A percentile compares a stretch with the other conserved stretches of the same genome.
These are phyloP conservation scores for Phania funesta DNA, from an alignment of 2,888 invertebrate genomes.

Conservation along the genomic window DNA sequence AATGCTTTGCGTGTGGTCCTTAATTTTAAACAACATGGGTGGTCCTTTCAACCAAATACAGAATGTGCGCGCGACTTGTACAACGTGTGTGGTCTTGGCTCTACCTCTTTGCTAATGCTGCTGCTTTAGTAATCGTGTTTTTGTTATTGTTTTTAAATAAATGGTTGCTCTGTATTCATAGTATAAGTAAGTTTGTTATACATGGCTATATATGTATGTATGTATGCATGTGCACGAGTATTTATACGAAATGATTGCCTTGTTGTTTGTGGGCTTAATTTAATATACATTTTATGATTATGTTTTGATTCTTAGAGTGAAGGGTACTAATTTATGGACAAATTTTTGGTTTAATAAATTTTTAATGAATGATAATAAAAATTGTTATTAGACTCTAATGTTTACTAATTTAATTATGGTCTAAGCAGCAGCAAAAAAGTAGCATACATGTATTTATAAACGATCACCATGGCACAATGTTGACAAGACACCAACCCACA, in stretches of 20 bases:
- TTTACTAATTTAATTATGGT: background rate
- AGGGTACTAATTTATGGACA: conserved; percentile 39
- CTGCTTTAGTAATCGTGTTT: conserved; percentile 22
- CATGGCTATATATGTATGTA: background rate
- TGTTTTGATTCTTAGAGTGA: conserved; percentile 24
- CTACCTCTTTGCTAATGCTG: conserved; percentile 37
- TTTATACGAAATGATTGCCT: conserved; percentile 23
- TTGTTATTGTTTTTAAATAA: conserved; percentile 15
- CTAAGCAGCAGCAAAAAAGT: background rate
- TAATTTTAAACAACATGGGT: conserved; percentile 66
- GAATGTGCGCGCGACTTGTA: conserved; percentile 60
- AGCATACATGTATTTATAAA: too few species aligned
- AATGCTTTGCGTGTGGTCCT: conserved; percentile 71
- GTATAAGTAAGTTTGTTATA: background rate
- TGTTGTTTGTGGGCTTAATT: conserved; percentile 49
- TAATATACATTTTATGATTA: conserved; percentile 42
- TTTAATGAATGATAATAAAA: background rate
- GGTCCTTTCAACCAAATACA: conserved; percentile 66
- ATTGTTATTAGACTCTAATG: background rate
- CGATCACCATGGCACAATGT: too few species aligned
- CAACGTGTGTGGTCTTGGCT: conserved; percentile 59
- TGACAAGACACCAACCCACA: too few species aligned
- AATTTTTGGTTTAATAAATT: background rate
- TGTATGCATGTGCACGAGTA: background rate
- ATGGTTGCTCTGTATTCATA: conserved; percentile 28